Evolutionary conservation across 2,888 invertebrate genomes (phyloP), one percentile per base, ranked within the genome.

Genomic region (Rhogogaster chlorosoma): DNA sequence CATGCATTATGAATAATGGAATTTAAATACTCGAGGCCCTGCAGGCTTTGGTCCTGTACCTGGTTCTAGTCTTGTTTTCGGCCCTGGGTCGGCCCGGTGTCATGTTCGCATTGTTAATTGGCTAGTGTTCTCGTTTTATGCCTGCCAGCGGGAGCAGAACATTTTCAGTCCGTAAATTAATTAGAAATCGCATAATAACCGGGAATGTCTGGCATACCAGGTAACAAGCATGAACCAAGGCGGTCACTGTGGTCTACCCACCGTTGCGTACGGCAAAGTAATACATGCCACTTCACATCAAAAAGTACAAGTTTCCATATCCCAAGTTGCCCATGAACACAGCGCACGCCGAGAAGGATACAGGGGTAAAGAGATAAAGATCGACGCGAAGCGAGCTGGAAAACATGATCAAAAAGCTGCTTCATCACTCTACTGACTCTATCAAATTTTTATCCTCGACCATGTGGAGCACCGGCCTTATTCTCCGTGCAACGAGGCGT

Each of bases 1-100:
- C 91, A 91, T 92, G 91, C 91, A 92, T 92, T 91, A 92, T 92
- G 91, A 92, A 92, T 92, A 92, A 92, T 90, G 90, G 92, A 91
- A 91, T 92, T 92, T 92, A 91, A 92, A 92, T 91, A 92, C 85
- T 87, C 77, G 10, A 80, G 80, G 42, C 61, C 70, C 83, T 84
- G 85, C 84, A 84, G 84, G 85, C 85, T 75, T 89, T 88, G 87
- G 89, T 89, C 87, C 89, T 88, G 88, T 87, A 89, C 87, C 88
- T 88, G 87, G 86, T 87, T 42, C 42, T 61, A 80, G 57, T 38
- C 61, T 9, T 49, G 67, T 83, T 57, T 88, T 88, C 89, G 87
- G 89, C 87, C 88, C 86, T 83, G 87, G 88, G 85, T 77, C 75
- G 86, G 70, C 86, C 87, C 87, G 88, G 89, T 91, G 91, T 90